These are phyloP conservation scores for Zootermopsis nevadensis DNA, from an alignment of 2,888 invertebrate species.

Conservation along the genomic window DNA sequence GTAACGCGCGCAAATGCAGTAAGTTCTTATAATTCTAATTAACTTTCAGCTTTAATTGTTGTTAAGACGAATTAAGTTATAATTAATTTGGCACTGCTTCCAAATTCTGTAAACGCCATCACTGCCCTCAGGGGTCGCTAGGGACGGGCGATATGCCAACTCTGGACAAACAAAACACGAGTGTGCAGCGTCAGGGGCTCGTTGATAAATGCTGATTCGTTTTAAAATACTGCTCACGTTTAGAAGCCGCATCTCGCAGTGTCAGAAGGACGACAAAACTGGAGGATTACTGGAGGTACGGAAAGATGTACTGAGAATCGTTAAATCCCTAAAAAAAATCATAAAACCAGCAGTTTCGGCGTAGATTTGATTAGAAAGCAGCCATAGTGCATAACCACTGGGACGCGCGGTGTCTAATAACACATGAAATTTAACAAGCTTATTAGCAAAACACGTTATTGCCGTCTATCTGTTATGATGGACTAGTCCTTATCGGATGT, in stretches of 20 bases:
- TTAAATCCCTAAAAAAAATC: background rate
- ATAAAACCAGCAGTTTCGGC: background rate
- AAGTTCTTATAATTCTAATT: background rate
- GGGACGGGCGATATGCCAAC: background rate
- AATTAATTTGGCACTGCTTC: background rate
- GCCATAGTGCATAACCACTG: background rate
- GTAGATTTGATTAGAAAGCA: background rate
- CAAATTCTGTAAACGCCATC: background rate
- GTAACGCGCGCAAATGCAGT: background rate
- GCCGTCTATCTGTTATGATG: too few relatives aligned
- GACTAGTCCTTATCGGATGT: too few relatives aligned
- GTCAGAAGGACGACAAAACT: background rate
- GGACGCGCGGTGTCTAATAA: background rate
- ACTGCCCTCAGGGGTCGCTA: background rate
- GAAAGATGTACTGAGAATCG: background rate
- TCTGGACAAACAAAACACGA: slow-evolving; percentile 16
- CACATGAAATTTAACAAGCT: too few relatives aligned
- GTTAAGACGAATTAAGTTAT: background rate
- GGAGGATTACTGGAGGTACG: background rate
- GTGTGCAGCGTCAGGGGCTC: background rate
- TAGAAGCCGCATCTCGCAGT: background rate
- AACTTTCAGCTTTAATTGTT: background rate
- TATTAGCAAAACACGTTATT: too few relatives aligned
- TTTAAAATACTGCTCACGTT: slow-evolving; percentile 11
- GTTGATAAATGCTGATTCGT: slow-evolving; percentile 23